These are phyloP conservation scores for Macrobrachium rosenbergii DNA, from an alignment of 1,140 invertebrate species.

Conservation along the genomic window DNA sequence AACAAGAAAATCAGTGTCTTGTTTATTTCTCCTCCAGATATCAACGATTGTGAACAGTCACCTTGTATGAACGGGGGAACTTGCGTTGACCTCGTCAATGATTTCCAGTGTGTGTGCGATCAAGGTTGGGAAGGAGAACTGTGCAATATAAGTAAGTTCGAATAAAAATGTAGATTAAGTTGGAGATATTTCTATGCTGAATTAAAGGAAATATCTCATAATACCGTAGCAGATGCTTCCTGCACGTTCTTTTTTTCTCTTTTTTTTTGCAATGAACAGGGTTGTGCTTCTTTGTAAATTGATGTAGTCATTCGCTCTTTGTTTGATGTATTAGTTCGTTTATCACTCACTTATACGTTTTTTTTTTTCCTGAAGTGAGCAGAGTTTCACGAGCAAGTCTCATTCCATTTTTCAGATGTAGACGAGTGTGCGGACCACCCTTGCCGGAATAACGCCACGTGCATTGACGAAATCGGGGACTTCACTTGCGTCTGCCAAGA, in stretches of 20 bases:
- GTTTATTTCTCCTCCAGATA: constrained; percentile 67
- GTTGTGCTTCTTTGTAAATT: too few relatives aligned
- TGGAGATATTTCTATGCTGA: background rate
- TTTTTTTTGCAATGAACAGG: too few relatives aligned
- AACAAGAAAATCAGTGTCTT: background rate
- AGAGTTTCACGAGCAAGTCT: too few relatives aligned
- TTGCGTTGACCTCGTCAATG: constrained; percentile 82
- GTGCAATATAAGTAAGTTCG: constrained; percentile 85
- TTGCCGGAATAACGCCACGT: constrained; percentile 69
- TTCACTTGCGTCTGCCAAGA: constrained; percentile 71
- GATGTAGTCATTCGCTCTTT: too few relatives aligned
- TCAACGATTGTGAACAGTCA: constrained; percentile 81
- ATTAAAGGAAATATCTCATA: background rate
- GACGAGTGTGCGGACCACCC: constrained; percentile 68
- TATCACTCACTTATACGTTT: too few relatives aligned
- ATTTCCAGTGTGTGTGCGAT: constrained; percentile 84
- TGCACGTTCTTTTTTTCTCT: too few relatives aligned
- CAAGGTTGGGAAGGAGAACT: constrained; percentile 84
- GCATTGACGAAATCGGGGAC: constrained; percentile 67
- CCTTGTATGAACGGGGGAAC: constrained; percentile 90
- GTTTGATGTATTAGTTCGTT: too few relatives aligned
- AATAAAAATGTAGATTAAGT: background rate
- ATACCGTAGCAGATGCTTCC: too few relatives aligned
- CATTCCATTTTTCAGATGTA: constrained; percentile 64
- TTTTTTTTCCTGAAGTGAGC: too few relatives aligned